Base-by-base conservation (phyloP, 2,888 invertebrate genomes). In the Cryptus viduatorius region DNA sequence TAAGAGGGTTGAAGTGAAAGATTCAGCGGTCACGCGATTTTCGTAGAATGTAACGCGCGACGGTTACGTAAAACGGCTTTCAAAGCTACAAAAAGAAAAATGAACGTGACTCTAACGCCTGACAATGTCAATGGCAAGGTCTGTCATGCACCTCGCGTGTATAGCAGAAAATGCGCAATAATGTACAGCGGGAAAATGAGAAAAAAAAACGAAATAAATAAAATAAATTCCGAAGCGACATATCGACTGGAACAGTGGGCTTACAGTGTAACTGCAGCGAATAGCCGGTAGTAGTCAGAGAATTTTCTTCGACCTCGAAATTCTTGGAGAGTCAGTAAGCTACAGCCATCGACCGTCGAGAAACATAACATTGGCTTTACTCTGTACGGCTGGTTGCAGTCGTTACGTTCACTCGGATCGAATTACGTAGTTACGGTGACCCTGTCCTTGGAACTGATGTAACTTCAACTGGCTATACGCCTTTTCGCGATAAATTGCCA, bases 111-210 rank as follows among this genome's bases (percentile, higher is more conserved):
- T 64, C n/a, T 67, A 59, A 19, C 16, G 48, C 46, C 73, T 37
- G 77, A 10, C 77, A 67, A 77, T 65, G 76, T 82, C 82, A 82
- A 65, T 77, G 82, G 19, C 82, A 71, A 82, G 71, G 82, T 71
- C 71, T 53, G 56, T 48, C 12, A 12, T 2, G 24, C 31, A 16
- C 24, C 31, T 61, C n/a, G 53, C 31, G n/a, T 14, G n/a, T n/a
- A 29, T 12, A 31, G 14, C 4, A 37, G 42, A 7, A 19, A n/a
- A 14, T 37, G 42, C 10, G 46, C 24, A 24, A 16, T 3, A 10
- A 1, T 42, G 42, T 24, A 46, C 3, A 78, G 50, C 31, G 44
- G 7, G 24, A 2, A 10, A 7, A 16, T 12, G 46, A n/a, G 12
- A 24, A 14, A 48, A 4, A 8, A 59, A 68, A 75, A 81, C 75